These are phyloP conservation scores for Achatina immaculata DNA, from an alignment of 1,140 invertebrate species.

Conservation along the genomic window DNA sequence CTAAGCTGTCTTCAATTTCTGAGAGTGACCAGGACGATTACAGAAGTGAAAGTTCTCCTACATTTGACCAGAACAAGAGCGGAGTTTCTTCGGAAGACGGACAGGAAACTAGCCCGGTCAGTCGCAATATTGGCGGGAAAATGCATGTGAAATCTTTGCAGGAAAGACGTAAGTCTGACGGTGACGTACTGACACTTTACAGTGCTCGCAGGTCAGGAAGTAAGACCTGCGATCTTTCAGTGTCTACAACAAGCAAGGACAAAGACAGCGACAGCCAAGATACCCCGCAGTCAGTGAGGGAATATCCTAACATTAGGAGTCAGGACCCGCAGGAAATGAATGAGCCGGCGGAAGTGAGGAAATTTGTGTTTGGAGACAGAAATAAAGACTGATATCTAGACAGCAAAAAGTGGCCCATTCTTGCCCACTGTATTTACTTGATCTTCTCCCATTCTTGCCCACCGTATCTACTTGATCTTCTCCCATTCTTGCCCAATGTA, in stretches of 20 bases:
- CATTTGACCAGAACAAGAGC: neutral
- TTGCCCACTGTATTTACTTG: too few relatives aligned
- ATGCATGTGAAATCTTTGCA: neutral
- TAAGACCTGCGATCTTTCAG: neutral
- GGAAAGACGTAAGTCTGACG: slow-evolving; percentile 18
- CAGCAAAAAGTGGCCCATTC: neutral
- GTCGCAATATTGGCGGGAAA: neutral
- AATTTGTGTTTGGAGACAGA: slow-evolving; percentile 38
- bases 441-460: too few relatives aligned
- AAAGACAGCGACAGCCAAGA: neutral
- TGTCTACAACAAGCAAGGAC: neutral
- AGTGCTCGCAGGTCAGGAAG: neutral
- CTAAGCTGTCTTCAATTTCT: neutral
- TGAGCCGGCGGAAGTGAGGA: slow-evolving; percentile 27
- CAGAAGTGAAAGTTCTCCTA: neutral
- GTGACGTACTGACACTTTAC: slow-evolving; percentile 14
- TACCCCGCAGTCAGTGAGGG: neutral
- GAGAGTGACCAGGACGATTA: neutral
- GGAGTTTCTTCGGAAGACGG: neutral
- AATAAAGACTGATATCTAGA: neutral
- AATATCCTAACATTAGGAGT: slow-evolving; percentile 38
- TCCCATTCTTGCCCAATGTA: too few relatives aligned
- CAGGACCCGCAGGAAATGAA: slow-evolving; percentile 40
- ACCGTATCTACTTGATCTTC: too few relatives aligned
- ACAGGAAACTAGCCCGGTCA: neutral